Percentiles rank a stretch among this genome's conserved stretches.
Evolutionary conservation across 2,888 invertebrate species (phyloP).

Genomic region (Pachymerium ferrugineum): DNA sequence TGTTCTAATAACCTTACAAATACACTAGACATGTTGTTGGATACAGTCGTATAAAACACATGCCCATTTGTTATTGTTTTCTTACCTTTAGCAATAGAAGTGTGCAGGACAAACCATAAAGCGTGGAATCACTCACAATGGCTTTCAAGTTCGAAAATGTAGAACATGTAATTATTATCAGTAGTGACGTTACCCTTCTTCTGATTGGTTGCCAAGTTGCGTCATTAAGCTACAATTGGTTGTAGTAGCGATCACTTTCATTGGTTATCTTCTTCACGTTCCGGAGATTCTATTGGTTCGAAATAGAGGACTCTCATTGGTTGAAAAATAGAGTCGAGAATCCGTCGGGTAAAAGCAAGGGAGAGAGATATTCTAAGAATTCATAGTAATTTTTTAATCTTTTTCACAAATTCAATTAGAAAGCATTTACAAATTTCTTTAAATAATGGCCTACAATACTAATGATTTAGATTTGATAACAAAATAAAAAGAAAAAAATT

Average conservation of each 20-base stretch:
- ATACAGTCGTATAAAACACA: too few species aligned
- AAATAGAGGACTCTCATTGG: not conserved
- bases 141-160: slow-evolving; percentile 8
- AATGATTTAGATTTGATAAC: not conserved
- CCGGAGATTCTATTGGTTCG: not conserved
- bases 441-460: not conserved
- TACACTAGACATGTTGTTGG: too few species aligned
- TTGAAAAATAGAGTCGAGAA: not conserved
- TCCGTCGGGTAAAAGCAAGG: not conserved
- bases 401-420: not conserved
- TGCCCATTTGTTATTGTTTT: not conserved
- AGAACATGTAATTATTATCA: not conserved
- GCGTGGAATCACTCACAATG: slow-evolving; percentile 9
- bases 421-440: not conserved
- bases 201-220: not conserved
- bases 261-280: not conserved
- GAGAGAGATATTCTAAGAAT: not conserved
- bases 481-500: not conserved
- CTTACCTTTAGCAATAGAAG: not conserved
- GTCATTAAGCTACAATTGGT: not conserved
- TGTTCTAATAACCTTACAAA: too few species aligned
- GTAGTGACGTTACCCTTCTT: not conserved
- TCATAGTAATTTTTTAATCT: not conserved
- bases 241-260: not conserved
- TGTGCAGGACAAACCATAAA: not conserved